Percentiles rank a stretch among this genome's conserved stretches.
Evolutionary conservation across 2,888 invertebrate genomes (phyloP).

Genomic region (Didymodactylos carnosus): DNA sequence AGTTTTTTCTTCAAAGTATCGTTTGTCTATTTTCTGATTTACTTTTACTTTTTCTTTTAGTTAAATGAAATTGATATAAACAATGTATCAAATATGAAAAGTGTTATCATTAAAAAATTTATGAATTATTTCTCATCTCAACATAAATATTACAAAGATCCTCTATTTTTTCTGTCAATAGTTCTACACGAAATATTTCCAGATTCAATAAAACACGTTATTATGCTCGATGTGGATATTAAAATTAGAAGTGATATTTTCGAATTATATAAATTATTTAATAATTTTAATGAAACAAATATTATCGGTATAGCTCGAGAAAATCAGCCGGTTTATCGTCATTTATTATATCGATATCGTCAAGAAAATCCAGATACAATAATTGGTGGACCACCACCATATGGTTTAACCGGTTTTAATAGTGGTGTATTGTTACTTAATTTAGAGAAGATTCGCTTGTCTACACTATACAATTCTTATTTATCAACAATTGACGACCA

Average conservation of each 20-base stretch:
- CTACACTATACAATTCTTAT: conserved; percentile 42
- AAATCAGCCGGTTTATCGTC: conserved; percentile 55
- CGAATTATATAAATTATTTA: conserved; percentile 48
- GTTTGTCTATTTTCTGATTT: background rate
- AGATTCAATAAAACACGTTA: conserved; percentile 40
- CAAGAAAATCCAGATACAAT: conserved; percentile 43
- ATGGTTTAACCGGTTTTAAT: conserved; percentile 51
- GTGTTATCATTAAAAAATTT: conserved; percentile 48
- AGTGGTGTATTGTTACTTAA: conserved; percentile 56
- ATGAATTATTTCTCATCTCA: conserved; percentile 49
- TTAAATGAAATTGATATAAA: conserved; percentile 44
- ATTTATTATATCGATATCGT: conserved; percentile 50
- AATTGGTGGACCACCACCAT: conserved; percentile 42
- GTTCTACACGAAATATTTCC: conserved; percentile 48
- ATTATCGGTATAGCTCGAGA: conserved; percentile 54
- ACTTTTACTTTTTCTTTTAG: background rate
- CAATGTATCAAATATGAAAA: no score
- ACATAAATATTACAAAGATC: conserved; percentile 56
- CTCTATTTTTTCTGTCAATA: conserved; percentile 55
- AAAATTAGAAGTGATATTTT: conserved; percentile 50
- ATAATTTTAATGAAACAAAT: conserved; percentile 44
- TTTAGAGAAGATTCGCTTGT: conserved; percentile 47
- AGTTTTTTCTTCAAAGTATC: background rate
- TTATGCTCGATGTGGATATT: conserved; percentile 57
- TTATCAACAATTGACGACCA: conserved; percentile 20